phyloP scores from a whole-genome alignment of 2,113 vertebrate genomes.

The Pluvialis apricaria region DNA sequence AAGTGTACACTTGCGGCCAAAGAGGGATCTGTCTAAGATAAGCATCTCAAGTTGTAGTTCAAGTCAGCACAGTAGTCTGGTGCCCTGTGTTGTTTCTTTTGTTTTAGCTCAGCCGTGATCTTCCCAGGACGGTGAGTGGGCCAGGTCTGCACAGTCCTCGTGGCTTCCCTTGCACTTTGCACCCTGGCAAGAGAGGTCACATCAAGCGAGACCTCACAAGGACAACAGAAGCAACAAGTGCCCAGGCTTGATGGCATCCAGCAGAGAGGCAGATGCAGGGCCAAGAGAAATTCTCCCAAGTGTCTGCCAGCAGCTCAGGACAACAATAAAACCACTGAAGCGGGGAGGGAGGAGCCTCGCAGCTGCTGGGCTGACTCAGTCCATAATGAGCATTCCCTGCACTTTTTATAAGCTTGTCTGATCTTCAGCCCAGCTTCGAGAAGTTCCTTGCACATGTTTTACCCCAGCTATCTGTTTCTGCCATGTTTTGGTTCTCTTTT shows the following conservation, averaged over 20 bases:
- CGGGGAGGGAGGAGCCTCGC: background rate
- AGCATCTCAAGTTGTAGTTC: background rate
- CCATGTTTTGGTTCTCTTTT: background rate
- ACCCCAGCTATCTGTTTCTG: background rate
- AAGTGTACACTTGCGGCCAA: background rate
- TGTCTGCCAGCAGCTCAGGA: background rate
- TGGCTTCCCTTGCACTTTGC: background rate
- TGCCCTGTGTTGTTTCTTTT: background rate
- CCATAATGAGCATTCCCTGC: background rate
- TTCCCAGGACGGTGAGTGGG: background rate
- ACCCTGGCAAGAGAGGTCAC: background rate
- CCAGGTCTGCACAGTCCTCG: background rate
- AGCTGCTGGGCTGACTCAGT: constrained; percentile 22
- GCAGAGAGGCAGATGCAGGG: background rate
- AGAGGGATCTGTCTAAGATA: background rate
- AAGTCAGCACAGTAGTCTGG: rapidly evolving
- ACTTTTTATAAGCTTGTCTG: background rate
- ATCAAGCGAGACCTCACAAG: background rate
- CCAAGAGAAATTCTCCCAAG: background rate
- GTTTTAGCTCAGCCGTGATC: background rate
- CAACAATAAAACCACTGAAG: background rate
- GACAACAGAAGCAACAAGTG: background rate
- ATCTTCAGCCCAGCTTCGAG: background rate
- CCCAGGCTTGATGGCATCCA: background rate
- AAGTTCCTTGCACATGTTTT: background rate